Conservation (phyloP, 2,888 invertebrate species). For the Caenorhabditis macrosperma region DNA sequence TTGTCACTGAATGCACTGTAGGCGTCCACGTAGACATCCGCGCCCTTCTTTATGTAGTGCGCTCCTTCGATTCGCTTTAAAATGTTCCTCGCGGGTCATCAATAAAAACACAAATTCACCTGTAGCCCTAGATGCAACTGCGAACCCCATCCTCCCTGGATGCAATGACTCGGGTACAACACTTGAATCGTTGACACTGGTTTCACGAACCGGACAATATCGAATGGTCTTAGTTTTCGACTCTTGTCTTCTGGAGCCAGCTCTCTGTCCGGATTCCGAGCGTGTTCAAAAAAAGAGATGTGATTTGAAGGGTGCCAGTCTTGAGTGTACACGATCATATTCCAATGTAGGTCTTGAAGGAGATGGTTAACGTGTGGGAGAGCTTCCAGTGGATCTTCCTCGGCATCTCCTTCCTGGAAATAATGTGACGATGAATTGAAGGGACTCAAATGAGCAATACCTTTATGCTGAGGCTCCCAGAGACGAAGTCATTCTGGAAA, state of each 20-base stretch:
- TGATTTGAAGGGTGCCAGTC: conserved; percentile 98
- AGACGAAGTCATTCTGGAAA: conserved; percentile 98
- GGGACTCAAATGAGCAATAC: conserved; percentile 59
- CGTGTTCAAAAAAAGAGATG: conserved; percentile 95
- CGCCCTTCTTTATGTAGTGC: conserved; percentile 84
- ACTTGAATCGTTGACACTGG: conserved; percentile 84
- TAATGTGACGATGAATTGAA: not conserved
- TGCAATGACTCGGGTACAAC: conserved; percentile 96
- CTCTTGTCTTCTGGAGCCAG: conserved; percentile 69
- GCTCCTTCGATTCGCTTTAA: conserved; percentile 65
- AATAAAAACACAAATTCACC: conserved; percentile 15
- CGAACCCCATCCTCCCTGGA: conserved; percentile 95
- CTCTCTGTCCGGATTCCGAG: conserved; percentile 72
- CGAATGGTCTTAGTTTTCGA: conserved; percentile 84
- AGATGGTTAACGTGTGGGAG: conserved; percentile 73
- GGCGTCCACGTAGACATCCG: conserved; percentile 94
- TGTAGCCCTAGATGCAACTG: conserved; percentile 90
- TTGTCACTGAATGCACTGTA: conserved; percentile 99
- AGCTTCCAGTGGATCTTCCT: conserved; percentile 76
- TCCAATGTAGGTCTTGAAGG: conserved; percentile 61
- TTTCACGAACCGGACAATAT: conserved; percentile 93
- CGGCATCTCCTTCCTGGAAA: conserved; percentile 73
- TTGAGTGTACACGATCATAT: conserved; percentile 85
- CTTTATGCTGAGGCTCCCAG: conserved; percentile 92
- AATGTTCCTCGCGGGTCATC: not conserved